A percentile compares a stretch with the other conserved stretches of the same genome.
phyloP scores from a whole-genome alignment of 2,888 invertebrate species.

The Xestia xanthographa region DNA sequence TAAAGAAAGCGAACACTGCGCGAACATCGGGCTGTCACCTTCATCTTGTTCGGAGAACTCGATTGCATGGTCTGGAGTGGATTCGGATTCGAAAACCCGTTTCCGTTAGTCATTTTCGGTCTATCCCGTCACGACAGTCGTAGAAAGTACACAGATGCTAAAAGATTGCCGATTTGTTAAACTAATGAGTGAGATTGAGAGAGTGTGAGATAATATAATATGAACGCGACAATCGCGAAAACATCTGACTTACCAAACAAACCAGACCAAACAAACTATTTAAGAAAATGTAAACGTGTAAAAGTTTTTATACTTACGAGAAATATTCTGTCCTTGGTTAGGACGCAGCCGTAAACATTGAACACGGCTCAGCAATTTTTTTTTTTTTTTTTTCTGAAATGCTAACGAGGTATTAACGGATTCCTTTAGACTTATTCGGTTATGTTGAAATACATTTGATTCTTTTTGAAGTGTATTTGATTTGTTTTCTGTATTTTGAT shows the following conservation, averaged over 20 bases:
- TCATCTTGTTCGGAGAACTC: not conserved
- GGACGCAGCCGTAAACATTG: slow-evolving; percentile 3
- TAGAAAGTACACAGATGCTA: not conserved
- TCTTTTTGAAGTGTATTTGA: slow-evolving; percentile 21
- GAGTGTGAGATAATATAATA: not conserved
- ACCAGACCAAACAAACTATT: not conserved
- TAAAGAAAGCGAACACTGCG: not conserved
- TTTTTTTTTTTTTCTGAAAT: slow-evolving; percentile 31
- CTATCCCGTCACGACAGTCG: no score
- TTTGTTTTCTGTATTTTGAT: slow-evolving; percentile 19
- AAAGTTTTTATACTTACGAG: not conserved
- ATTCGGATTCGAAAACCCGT: no score
- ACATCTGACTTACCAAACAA: not conserved
- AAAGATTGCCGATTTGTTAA: not conserved
- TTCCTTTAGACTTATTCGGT: slow-evolving; percentile 23
- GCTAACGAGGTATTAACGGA: slow-evolving; percentile 30
- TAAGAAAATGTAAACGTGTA: no score
- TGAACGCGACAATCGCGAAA: no score
- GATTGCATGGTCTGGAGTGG: not conserved
- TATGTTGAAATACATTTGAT: slow-evolving; percentile 21
- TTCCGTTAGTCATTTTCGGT: no score
- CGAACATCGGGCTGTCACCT: not conserved
- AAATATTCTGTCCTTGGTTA: not conserved
- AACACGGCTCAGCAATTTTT: slow-evolving; percentile 4
- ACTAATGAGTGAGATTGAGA: not conserved